These are phyloP conservation scores for Torymus aiolomorphi DNA, from an alignment of 2,888 invertebrate species.

Conservation along the genomic window DNA sequence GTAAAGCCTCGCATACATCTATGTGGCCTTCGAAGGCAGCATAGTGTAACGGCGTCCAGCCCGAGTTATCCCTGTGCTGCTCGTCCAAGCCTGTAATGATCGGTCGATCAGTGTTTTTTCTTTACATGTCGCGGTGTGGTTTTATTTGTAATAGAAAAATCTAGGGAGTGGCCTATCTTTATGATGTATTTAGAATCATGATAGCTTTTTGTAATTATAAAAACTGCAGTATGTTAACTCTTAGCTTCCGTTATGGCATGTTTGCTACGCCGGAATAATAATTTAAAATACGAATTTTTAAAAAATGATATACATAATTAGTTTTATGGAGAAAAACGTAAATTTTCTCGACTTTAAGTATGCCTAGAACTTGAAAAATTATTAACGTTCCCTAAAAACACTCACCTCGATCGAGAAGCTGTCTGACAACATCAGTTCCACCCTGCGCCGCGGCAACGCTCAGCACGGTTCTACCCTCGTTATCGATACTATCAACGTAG, in stretches of 20 bases:
- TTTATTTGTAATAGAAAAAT: too few species aligned
- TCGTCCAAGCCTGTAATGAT: conserved; percentile 82
- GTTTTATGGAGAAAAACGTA: too few species aligned
- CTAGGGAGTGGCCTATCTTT: too few species aligned
- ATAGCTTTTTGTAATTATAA: too few species aligned
- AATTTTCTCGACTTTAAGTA: too few species aligned
- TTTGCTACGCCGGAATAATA: too few species aligned
- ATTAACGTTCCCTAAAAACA: neutral
- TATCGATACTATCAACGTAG: conserved; percentile 95
- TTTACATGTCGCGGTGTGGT: neutral
- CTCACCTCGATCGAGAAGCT: conserved; percentile 88
- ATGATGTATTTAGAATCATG: too few species aligned
- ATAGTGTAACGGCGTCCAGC: conserved; percentile 98
- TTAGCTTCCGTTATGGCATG: too few species aligned
- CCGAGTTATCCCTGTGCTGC: conserved; percentile 93
- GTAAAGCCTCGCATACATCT: conserved; percentile 87
- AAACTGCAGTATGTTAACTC: too few species aligned
- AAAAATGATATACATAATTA: too few species aligned
- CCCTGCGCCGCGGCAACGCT: conserved; percentile 91
- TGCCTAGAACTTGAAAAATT: neutral
- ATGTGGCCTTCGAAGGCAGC: conserved; percentile 95
- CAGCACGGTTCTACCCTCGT: conserved; percentile 93
- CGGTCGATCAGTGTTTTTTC: neutral
- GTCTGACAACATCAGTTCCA: conserved; percentile 91
- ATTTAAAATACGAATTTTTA: too few species aligned